phyloP scores from a whole-genome alignment of 2,797 vertebrate genomes.

The Coracias cyanogaster region DNA sequence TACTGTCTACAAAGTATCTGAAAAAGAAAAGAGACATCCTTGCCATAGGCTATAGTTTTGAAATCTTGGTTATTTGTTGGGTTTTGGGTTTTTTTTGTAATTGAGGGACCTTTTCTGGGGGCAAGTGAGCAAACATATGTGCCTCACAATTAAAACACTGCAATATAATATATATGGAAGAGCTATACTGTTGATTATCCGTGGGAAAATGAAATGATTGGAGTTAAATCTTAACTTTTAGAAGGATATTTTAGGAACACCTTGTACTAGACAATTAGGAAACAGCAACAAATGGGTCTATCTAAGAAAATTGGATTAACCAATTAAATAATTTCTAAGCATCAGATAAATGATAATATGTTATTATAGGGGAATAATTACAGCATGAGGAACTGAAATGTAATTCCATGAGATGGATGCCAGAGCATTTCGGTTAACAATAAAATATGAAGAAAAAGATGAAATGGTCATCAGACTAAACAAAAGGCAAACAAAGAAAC shows the following conservation, averaged over 20 bases:
- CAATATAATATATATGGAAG: neutral
- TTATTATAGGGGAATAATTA: neutral
- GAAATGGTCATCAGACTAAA: conserved; percentile 5
- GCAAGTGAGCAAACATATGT: neutral
- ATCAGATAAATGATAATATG: neutral
- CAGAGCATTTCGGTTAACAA: neutral
- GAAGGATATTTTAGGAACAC: neutral
- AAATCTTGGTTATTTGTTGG: neutral
- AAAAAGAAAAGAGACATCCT: neutral
- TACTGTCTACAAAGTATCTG: neutral
- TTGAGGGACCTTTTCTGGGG: neutral
- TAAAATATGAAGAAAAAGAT: neutral
- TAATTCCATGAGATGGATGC: neutral
- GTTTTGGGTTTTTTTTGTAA: neutral
- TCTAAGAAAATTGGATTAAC: neutral
- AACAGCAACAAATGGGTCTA: neutral
- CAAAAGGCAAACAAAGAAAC: neutral
- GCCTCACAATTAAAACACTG: neutral
- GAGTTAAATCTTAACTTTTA: neutral
- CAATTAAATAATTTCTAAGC: conserved; percentile 1
- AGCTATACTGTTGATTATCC: neutral
- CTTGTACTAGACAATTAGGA: neutral
- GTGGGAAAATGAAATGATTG: neutral
- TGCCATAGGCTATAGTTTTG: neutral
- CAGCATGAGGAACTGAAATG: neutral